phyloP scores from a whole-genome alignment of 1,140 invertebrate species.

The Pogonognathellus flavescens region DNA sequence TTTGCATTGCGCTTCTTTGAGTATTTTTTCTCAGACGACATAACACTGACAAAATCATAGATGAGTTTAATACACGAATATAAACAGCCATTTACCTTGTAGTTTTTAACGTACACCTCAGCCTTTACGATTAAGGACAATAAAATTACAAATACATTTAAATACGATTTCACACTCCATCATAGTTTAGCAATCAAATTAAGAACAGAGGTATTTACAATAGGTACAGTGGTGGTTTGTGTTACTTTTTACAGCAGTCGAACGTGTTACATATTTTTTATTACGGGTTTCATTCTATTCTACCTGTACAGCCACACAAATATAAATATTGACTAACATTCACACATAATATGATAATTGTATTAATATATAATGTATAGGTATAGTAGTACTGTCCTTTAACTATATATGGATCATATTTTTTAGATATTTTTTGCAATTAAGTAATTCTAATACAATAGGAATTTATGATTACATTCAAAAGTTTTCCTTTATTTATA shows the following conservation, averaged over 20 bases:
- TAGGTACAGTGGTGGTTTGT: neutral
- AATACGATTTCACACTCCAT: neutral
- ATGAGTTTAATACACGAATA: conserved; percentile 10
- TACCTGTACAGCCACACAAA: too few species aligned
- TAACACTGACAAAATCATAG: neutral
- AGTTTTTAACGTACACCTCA: conserved; percentile 1
- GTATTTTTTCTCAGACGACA: conserved; percentile 34
- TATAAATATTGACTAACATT: too few species aligned
- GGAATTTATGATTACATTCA: neutral
- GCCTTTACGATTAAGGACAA: conserved; percentile 7
- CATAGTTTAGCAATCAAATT: neutral
- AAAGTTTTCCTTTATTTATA: neutral
- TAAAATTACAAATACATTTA: neutral
- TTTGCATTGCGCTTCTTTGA: conserved; percentile 15
- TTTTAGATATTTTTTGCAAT: neutral
- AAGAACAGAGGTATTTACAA: neutral
- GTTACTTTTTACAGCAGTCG: neutral
- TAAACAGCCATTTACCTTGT: conserved; percentile 4
- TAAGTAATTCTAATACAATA: neutral
- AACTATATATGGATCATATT: neutral
- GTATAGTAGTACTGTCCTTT: neutral
- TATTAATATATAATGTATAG: neutral
- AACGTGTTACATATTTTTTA: neutral
- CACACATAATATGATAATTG: too few species aligned
- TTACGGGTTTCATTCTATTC: neutral